Conservation (phyloP, 2,888 invertebrate species). For the Caenorhabditis sp. region DNA sequence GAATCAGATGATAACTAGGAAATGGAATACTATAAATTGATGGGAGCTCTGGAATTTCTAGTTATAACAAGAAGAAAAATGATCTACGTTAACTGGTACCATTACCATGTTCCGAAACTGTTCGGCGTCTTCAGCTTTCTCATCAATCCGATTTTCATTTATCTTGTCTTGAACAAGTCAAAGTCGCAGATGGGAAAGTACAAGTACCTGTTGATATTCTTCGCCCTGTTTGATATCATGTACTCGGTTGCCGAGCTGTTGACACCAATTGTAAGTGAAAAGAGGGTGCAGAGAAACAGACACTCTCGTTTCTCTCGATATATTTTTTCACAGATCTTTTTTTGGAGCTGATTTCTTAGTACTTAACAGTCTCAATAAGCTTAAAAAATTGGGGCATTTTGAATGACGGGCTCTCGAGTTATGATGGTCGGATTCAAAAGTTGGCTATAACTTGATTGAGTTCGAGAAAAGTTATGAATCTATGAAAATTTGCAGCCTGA, state of each 20-base stretch:
- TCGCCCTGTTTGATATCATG: slow-evolving; percentile 24
- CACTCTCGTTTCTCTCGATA: no score
- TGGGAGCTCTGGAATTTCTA: not conserved
- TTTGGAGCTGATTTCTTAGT: no score
- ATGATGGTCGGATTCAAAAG: no score
- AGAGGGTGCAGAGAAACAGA: no score
- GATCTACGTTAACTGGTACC: slow-evolving; percentile 39
- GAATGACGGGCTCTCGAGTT: no score
- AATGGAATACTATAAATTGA: slow-evolving; percentile 8
- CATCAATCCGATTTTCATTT: slow-evolving; percentile 37
- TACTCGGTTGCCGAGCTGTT: slow-evolving; percentile 23
- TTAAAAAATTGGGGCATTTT: no score
- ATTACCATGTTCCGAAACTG: slow-evolving; percentile 18
- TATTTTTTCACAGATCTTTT: not conserved
- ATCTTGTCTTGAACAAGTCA: slow-evolving; percentile 36
- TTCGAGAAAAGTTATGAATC: no score
- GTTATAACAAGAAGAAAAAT: not conserved
- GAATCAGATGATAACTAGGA: not conserved
- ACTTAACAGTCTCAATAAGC: no score
- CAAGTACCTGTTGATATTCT: slow-evolving; percentile 23
- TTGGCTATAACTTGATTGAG: no score
- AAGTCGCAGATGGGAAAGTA: slow-evolving; percentile 28
- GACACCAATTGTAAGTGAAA: slow-evolving; percentile 27
- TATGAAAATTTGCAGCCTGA: no score
- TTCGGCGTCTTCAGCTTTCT: slow-evolving; percentile 18